A percentile compares a stretch with the other conserved stretches of the same genome.
Conservation (phyloP, 2,113 vertebrate species). For the Macroglossus sobrinus region DNA sequence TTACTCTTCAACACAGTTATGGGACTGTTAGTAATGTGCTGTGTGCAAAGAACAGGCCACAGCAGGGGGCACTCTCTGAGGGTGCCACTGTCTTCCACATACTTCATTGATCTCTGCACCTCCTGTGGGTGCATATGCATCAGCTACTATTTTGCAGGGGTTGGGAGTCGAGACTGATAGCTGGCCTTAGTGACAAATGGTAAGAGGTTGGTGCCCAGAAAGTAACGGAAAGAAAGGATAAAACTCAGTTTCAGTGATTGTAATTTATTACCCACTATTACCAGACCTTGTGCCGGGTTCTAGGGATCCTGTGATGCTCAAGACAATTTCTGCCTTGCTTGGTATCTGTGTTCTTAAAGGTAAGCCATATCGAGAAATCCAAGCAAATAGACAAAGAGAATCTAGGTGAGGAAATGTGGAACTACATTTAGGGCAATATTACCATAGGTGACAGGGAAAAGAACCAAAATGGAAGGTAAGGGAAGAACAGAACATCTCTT, state of each 20-base stretch:
- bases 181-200: background rate
- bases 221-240: background rate
- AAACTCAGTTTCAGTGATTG: background rate
- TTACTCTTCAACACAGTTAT: background rate
- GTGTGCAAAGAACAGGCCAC: background rate
- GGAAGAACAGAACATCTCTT: background rate
- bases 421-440: too few relatives aligned
- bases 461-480: background rate
- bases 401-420: background rate
- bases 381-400: background rate
- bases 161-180: background rate
- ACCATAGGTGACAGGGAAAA: background rate
- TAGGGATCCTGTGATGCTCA: background rate
- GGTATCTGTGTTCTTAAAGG: background rate
- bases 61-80: background rate
- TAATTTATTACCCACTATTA: background rate
- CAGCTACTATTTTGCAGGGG: background rate
- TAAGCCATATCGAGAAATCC: background rate
- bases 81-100: background rate
- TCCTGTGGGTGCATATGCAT: background rate
- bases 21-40: background rate
- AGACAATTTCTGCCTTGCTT: background rate
- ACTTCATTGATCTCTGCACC: background rate
- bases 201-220: background rate
- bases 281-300: background rate